These are phyloP conservation scores for Campylorhamphus procurvoides DNA, from an alignment of 2,113 vertebrate genomes.

Conservation along the genomic window DNA sequence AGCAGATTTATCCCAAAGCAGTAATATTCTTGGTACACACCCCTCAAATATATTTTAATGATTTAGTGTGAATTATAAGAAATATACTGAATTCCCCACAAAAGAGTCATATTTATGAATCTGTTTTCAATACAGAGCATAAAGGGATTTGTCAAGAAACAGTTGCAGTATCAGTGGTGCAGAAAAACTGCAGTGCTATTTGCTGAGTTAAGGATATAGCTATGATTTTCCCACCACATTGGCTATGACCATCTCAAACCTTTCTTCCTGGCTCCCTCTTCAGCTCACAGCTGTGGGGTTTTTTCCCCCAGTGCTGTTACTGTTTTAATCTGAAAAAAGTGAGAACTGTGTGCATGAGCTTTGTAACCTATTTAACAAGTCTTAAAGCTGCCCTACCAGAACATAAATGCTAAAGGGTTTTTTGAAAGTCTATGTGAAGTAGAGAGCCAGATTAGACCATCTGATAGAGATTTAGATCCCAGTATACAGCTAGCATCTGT, in stretches of 20 bases:
- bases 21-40: neutral
- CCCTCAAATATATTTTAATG: conserved; percentile 30
- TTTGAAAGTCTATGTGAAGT: conserved; percentile 36
- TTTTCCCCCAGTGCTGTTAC: neutral
- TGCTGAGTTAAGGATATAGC: neutral
- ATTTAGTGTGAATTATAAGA: conserved; percentile 49
- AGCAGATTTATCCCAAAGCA: neutral
- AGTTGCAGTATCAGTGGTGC: conserved; percentile 40
- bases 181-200: conserved; percentile 44
- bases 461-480: conserved; percentile 40
- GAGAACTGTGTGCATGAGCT: neutral
- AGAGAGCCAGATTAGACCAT: conserved; percentile 36
- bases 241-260: neutral
- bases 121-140: conserved; percentile 43
- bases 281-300: neutral
- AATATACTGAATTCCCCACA: conserved; percentile 44
- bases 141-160: conserved; percentile 70
- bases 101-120: conserved; percentile 48
- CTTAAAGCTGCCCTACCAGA: conserved; percentile 30
- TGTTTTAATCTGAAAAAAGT: neutral
- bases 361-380: conserved; percentile 32
- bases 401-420: conserved; percentile 7
- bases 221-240: neutral
- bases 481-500: conserved; percentile 43
- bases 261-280: neutral